Evolutionary conservation across 2,113 vertebrate species (phyloP).

Genomic region (Rutilus rutilus): DNA sequence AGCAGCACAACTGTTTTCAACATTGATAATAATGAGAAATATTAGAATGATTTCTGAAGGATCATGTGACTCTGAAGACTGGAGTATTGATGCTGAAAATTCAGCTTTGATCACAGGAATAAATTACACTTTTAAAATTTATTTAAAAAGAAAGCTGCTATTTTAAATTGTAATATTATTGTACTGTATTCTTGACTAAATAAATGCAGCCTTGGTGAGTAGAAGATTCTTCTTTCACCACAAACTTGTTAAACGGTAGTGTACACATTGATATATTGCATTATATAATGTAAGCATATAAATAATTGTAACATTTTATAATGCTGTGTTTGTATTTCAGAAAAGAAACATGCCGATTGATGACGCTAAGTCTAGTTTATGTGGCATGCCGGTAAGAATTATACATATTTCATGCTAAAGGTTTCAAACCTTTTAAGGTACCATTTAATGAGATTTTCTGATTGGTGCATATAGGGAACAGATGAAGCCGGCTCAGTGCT

Average conservation of each 20-base stretch:
- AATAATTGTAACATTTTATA: neutral
- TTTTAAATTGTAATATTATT: neutral
- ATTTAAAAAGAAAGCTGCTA: neutral
- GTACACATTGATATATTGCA: neutral
- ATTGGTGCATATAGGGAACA: conserved; percentile 71
- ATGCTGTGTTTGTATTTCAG: conserved; percentile 71
- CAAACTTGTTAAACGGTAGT: neutral
- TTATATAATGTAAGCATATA: neutral
- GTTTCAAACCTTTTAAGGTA: neutral
- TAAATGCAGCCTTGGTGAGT: neutral
- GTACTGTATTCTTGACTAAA: neutral
- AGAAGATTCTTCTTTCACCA: neutral
- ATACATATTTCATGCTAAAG: neutral
- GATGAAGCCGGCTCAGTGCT: conserved; percentile 86
- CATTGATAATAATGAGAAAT: neutral
- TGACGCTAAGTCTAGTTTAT: conserved; percentile 83
- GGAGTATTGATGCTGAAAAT: neutral
- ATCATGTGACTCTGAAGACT: neutral
- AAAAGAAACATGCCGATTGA: conserved; percentile 86
- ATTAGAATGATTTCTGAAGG: neutral
- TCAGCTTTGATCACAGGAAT: neutral
- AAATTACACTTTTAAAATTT: neutral
- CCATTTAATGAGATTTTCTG: neutral
- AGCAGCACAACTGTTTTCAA: neutral
- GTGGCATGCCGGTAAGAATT: conserved; percentile 76